phyloP scores from a whole-genome alignment of 2,888 invertebrate genomes.

The Adelphocoris suturalis region DNA sequence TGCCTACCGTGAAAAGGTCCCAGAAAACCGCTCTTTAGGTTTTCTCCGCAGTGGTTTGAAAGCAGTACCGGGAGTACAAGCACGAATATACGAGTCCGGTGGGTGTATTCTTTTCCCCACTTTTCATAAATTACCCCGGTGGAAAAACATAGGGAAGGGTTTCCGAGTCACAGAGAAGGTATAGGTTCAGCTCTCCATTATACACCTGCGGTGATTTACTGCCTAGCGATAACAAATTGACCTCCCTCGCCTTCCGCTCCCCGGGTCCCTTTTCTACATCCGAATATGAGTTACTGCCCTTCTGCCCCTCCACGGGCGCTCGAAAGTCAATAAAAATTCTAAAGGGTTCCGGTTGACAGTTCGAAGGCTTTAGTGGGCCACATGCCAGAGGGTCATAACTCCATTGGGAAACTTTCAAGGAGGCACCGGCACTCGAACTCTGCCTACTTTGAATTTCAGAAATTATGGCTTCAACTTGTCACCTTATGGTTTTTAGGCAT shows the following conservation, averaged over 20 bases:
- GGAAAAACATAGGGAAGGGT: conserved; percentile 48
- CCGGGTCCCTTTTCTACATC: conserved; percentile 18
- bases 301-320: conserved; percentile 47
- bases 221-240: conserved; percentile 69
- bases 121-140: neutral
- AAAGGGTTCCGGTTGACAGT: conserved; percentile 67
- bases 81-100: neutral
- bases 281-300: conserved; percentile 62
- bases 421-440: conserved; percentile 29
- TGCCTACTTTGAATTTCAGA: conserved; percentile 69
- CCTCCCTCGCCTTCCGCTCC: conserved; percentile 38
- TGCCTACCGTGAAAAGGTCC: neutral
- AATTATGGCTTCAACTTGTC: conserved; percentile 69
- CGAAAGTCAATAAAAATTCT: conserved; percentile 71
- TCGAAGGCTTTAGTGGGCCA: conserved; percentile 69
- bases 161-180: conserved; percentile 35
- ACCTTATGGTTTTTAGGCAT: conserved; percentile 63
- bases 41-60: neutral
- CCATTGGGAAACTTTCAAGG: conserved; percentile 63
- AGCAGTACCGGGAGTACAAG: neutral
- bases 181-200: conserved; percentile 57
- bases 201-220: conserved; percentile 68
- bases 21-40: neutral
- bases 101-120: conserved; percentile 1
- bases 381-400: conserved; percentile 69